Evolutionary conservation across 2,113 vertebrate species (phyloP).

Genomic region (Pampusana beccarii): DNA sequence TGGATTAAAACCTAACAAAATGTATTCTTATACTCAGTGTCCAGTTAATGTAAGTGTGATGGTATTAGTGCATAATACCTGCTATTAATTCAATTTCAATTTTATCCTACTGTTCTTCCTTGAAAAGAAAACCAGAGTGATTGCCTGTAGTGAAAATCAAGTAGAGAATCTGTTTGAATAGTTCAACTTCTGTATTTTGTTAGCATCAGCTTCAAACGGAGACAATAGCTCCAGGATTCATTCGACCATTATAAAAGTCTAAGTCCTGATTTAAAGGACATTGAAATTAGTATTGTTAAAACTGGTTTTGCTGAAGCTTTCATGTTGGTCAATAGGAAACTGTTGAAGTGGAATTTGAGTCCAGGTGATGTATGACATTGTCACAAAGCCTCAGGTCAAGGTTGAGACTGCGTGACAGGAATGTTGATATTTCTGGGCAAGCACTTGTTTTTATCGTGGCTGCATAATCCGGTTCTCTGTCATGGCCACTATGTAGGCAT

Average conservation of each 20-base stretch:
- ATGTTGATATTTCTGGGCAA: background rate
- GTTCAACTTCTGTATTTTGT: background rate
- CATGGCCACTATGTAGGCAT: background rate
- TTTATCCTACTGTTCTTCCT: background rate
- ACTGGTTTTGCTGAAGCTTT: background rate
- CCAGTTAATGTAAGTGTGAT: background rate
- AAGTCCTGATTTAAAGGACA: background rate
- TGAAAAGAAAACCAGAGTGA: background rate
- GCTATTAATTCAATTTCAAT: slow-evolving; percentile 1
- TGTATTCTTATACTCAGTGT: background rate
- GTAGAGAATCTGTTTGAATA: background rate
- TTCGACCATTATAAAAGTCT: background rate
- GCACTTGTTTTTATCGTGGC: background rate
- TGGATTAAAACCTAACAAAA: background rate
- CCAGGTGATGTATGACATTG: background rate
- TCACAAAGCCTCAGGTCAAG: background rate
- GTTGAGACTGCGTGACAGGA: background rate
- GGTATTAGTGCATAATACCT: slow-evolving; percentile 7
- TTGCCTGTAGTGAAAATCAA: background rate
- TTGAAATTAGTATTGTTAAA: background rate
- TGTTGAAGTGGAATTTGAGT: background rate
- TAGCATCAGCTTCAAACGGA: background rate
- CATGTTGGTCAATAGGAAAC: background rate
- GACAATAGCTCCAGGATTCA: background rate
- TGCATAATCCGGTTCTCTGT: background rate